Conservation (phyloP, 2,113 vertebrate species). For the Syrmaticus mikado region DNA sequence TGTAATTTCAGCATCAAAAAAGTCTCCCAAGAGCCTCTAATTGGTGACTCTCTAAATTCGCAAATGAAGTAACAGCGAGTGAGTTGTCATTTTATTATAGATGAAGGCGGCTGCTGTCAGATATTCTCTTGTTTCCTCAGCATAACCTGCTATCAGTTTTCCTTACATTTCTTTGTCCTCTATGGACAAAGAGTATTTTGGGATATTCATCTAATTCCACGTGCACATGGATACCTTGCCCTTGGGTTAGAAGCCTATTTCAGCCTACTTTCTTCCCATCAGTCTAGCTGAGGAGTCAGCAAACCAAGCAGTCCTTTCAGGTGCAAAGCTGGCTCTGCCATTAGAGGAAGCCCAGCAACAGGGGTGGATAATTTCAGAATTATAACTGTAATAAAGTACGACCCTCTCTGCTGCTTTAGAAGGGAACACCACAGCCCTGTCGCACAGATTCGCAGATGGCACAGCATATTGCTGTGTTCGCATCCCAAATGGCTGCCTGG, state of each 20-base stretch:
- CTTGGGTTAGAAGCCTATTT: not conserved
- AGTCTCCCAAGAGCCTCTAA: not conserved
- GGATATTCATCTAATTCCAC: not conserved
- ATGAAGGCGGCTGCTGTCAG: accelerated
- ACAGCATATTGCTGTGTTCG: conserved; percentile 63
- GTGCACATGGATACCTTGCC: not conserved
- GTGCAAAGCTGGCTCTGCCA: not conserved
- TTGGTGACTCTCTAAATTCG: not conserved
- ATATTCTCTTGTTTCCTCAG: not conserved
- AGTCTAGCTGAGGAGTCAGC: not conserved
- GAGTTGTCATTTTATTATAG: not conserved
- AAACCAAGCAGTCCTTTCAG: not conserved
- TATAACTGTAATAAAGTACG: not conserved
- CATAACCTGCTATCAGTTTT: not conserved
- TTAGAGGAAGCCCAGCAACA: not conserved
- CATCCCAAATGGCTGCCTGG: conserved; percentile 49
- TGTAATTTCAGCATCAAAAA: not conserved
- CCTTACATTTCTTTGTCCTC: not conserved
- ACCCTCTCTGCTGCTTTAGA: not conserved
- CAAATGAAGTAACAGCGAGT: accelerated
- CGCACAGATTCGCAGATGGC: conserved; percentile 36
- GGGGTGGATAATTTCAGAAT: not conserved
- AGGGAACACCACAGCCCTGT: not conserved
- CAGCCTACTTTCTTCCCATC: not conserved
- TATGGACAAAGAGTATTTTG: not conserved